Percentiles rank a stretch among this genome's conserved stretches.
Conservation (phyloP, 2,797 vertebrate genomes). For the Falco naumanni region DNA sequence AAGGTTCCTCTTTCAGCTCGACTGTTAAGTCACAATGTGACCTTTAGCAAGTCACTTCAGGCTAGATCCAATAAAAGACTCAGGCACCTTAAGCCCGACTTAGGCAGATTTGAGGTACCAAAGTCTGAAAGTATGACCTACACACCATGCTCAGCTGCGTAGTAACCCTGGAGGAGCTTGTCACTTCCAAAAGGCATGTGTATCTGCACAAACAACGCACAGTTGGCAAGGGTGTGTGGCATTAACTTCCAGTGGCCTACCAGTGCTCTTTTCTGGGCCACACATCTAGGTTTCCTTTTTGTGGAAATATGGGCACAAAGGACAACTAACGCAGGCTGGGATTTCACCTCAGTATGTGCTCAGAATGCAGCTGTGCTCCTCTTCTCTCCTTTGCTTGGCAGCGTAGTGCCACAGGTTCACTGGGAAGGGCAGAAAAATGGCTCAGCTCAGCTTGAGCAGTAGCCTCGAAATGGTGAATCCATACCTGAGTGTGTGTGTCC, state of each 20-base stretch:
- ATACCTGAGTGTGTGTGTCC: accelerated
- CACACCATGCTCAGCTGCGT: background rate
- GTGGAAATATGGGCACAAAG: background rate
- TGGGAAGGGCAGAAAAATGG: background rate
- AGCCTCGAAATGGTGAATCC: background rate
- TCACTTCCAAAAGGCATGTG: background rate
- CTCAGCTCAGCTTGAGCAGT: background rate
- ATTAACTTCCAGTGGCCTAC: background rate
- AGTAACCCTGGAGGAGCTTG: background rate
- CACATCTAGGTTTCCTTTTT: background rate
- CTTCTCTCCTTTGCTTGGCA: background rate
- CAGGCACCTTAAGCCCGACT: constrained; percentile 25
- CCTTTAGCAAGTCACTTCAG: background rate
- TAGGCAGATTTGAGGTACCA: constrained; percentile 18
- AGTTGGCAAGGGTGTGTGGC: accelerated
- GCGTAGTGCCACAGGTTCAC: background rate
- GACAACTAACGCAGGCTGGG: background rate
- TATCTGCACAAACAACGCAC: background rate
- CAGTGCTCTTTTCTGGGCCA: background rate
- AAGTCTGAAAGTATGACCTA: background rate
- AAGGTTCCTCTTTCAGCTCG: background rate
- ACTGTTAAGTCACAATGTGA: background rate
- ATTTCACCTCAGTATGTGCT: background rate
- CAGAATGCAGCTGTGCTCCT: background rate
- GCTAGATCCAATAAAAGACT: constrained; percentile 49